phyloP scores from a whole-genome alignment of 2,797 vertebrate species.

The Crax fasciolata region DNA sequence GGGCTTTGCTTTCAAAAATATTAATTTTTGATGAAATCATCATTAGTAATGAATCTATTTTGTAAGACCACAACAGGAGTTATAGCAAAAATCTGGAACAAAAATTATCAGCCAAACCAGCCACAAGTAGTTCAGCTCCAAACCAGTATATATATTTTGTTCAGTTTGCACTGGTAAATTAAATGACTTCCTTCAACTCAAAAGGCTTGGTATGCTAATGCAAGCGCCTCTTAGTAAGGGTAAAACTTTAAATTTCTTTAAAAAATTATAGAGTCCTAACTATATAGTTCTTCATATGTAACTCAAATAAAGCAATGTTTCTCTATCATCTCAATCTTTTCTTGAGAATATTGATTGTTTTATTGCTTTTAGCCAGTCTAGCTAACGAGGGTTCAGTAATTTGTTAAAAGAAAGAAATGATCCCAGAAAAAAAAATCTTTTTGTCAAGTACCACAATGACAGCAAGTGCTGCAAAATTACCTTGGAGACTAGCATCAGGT shows the following conservation, averaged over 20 bases:
- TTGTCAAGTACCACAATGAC: not conserved
- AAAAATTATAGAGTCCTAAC: not conserved
- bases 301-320: not conserved
- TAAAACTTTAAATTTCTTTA: not conserved
- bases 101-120: not conserved
- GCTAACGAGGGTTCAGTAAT: not conserved
- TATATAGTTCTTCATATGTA: rapidly evolving
- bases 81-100: not conserved
- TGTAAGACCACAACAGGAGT: not conserved
- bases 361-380: not conserved
- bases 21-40: not conserved
- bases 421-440: not conserved
- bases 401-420: not conserved
- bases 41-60: not conserved
- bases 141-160: not conserved
- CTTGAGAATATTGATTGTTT: rapidly evolving
- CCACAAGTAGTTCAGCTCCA: not conserved
- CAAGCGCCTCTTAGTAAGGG: not conserved
- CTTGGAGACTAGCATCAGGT: not conserved
- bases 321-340: not conserved
- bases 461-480: not conserved
- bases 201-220: not conserved
- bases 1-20: not conserved
- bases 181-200: not conserved
- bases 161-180: not conserved